phyloP scores from a whole-genome alignment of 2,888 invertebrate species.

The Leptopterna dolabrata region DNA sequence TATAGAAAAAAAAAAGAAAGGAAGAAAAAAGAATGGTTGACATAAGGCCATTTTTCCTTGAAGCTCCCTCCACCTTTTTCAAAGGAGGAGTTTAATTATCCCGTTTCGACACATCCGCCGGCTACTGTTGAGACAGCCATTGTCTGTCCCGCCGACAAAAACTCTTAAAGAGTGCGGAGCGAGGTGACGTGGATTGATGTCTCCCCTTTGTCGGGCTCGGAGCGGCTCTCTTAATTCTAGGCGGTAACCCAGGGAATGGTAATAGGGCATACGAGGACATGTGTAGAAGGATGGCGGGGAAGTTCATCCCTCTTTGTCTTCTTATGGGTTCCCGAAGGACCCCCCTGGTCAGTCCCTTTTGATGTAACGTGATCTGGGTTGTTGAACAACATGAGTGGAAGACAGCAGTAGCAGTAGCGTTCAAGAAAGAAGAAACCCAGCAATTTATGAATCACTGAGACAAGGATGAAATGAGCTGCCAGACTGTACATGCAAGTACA shows the following conservation, averaged over 20 bases:
- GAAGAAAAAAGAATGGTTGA: constrained; percentile 43
- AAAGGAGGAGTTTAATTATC: constrained; percentile 54
- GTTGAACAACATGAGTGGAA: not conserved
- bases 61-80: constrained; percentile 23
- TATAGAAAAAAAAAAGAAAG: constrained; percentile 12
- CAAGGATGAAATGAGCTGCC: no score
- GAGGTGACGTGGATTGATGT: constrained; percentile 54
- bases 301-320: constrained; percentile 35
- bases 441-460: no score
- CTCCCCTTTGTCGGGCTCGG: constrained; percentile 47
- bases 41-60: constrained; percentile 54
- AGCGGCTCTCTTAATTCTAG: constrained; percentile 43
- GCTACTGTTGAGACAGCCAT: constrained; percentile 51
- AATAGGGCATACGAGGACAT: constrained; percentile 47
- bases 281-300: constrained; percentile 23
- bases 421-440: no score
- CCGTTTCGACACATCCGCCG: constrained; percentile 56
- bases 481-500: no score
- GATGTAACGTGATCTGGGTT: not conserved
- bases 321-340: constrained; percentile 18
- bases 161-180: constrained; percentile 42
- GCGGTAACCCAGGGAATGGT: constrained; percentile 40
- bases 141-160: constrained; percentile 54
- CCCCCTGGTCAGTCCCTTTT: not conserved
- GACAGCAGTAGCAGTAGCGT: not conserved